Evolutionary conservation across 2,113 vertebrate genomes (phyloP).

Genomic region (Serinus canaria): DNA sequence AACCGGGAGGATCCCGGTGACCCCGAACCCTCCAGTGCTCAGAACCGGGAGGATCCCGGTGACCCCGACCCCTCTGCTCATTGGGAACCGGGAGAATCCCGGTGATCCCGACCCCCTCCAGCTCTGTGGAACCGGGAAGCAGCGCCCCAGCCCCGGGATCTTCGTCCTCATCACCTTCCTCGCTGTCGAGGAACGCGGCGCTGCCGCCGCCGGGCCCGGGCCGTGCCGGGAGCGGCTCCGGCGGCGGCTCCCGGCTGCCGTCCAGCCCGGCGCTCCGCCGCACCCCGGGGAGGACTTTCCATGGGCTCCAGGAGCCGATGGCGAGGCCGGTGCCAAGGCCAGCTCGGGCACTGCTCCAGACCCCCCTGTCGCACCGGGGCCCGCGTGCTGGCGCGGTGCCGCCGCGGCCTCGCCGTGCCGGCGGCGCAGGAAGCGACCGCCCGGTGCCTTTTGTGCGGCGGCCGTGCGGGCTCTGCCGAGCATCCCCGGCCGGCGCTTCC

Average conservation of each 20-base stretch:
- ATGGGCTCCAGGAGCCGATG: background rate
- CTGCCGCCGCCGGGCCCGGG: no score
- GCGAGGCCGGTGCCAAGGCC: background rate
- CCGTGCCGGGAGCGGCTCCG: no score
- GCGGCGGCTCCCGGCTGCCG: background rate
- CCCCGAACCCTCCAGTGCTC: no score
- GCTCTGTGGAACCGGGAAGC: no score
- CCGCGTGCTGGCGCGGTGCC: background rate
- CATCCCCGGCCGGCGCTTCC: background rate
- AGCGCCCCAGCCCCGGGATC: accelerated
- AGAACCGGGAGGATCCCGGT: background rate
- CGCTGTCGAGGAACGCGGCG: background rate
- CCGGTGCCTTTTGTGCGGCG: background rate
- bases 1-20: background rate
- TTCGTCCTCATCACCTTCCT: background rate
- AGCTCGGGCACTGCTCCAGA: background rate
- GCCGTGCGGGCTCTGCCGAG: background rate
- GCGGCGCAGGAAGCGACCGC: background rate
- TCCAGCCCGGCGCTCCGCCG: background rate
- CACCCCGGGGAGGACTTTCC: background rate
- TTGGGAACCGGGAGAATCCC: background rate
- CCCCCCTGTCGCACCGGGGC: background rate
- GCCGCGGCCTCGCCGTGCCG: no score
- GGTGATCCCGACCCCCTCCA: background rate
- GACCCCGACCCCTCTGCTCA: no score